Conservation (phyloP, 2,113 vertebrate genomes). For the Sebastes schlegelii region DNA sequence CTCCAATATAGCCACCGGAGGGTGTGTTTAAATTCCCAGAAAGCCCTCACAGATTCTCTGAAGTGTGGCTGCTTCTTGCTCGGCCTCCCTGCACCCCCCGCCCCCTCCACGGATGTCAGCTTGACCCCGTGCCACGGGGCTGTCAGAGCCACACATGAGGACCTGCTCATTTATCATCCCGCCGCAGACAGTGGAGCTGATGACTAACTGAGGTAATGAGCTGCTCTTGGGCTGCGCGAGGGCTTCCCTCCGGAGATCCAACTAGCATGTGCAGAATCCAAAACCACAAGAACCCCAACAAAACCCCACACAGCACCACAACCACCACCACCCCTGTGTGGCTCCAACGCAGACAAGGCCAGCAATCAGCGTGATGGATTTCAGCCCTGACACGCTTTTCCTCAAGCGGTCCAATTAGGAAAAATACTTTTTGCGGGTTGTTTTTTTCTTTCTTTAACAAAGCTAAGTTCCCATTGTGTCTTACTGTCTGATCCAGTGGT, state of each 20-base stretch:
- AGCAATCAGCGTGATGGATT: constrained; percentile 79
- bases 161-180: constrained; percentile 78
- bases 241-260: constrained; percentile 70
- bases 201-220: constrained; percentile 76
- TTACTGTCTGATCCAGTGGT: constrained; percentile 19
- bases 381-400: constrained; percentile 70
- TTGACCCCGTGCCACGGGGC: constrained; percentile 61
- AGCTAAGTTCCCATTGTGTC: constrained; percentile 51
- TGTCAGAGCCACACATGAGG: constrained; percentile 56
- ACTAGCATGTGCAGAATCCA: constrained; percentile 68
- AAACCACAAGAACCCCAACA: constrained; percentile 71
- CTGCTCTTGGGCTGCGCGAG: constrained; percentile 55
- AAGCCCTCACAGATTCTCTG: constrained; percentile 16
- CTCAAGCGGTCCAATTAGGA: constrained; percentile 73
- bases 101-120: constrained; percentile 23
- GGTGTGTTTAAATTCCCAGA: constrained; percentile 27
- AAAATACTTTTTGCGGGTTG: constrained; percentile 48
- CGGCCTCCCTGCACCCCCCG: constrained; percentile 7
- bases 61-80: constrained; percentile 19
- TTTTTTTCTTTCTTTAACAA: constrained; percentile 45
- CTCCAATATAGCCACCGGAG: background rate
- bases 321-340: constrained; percentile 35
- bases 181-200: constrained; percentile 66
- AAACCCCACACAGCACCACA: constrained; percentile 51
- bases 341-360: constrained; percentile 68